Conservation (phyloP, 2,888 invertebrate genomes). For the Lordiphosa andalusiaca region DNA sequence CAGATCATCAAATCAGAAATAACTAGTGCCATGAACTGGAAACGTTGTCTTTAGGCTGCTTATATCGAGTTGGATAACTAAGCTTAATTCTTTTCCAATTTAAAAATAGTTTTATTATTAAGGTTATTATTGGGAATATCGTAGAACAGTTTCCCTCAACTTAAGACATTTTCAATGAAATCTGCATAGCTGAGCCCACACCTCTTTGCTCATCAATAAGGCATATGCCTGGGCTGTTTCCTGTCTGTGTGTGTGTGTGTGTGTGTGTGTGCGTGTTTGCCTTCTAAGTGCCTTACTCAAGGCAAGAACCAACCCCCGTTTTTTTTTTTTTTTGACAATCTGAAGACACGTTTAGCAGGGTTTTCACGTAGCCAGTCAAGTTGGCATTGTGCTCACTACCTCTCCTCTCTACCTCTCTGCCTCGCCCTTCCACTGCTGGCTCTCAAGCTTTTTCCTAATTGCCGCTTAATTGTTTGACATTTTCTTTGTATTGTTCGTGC, state of each 20-base stretch:
- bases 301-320: constrained; percentile 29
- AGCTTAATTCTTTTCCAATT: too few species aligned
- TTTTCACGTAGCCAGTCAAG: constrained; percentile 43
- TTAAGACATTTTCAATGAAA: neutral
- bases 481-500: constrained; percentile 32
- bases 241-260: constrained; percentile 3
- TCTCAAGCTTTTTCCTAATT: constrained; percentile 62
- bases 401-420: constrained; percentile 8
- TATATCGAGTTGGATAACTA: too few species aligned
- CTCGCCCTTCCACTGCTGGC: constrained; percentile 22
- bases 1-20: too few species aligned
- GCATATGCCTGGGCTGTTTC: constrained; percentile 30
- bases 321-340: constrained; percentile 32
- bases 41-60: too few species aligned
- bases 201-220: constrained; percentile 37
- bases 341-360: constrained; percentile 68
- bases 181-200: neutral
- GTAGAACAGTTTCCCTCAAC: neutral
- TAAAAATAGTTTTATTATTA: too few species aligned
- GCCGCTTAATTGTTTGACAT: constrained; percentile 74
- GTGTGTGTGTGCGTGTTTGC: neutral
- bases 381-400: constrained; percentile 4
- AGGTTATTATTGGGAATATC: neutral
- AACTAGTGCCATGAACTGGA: too few species aligned
- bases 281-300: constrained; percentile 21